Percentiles rank a stretch among this genome's conserved stretches.
phyloP scores from a whole-genome alignment of 2,888 invertebrate species.

The Cosmia trapezina region DNA sequence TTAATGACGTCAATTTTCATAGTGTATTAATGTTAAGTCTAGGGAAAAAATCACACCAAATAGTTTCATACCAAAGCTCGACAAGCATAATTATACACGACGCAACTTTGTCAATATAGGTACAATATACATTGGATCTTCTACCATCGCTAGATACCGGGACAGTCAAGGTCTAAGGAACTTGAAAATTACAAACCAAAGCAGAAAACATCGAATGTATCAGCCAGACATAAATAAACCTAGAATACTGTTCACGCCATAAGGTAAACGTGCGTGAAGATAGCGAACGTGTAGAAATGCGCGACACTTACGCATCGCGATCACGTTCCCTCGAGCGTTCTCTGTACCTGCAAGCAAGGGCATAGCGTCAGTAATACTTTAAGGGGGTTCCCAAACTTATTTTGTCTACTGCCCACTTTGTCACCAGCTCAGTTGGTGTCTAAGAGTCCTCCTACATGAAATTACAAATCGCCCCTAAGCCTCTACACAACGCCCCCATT shows the following conservation, averaged over 20 bases:
- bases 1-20: conserved; percentile 7
- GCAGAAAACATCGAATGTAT: conserved; percentile 34
- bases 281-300: conserved; percentile 56
- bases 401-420: too few relatives aligned
- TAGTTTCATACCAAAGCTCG: conserved; percentile 36
- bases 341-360: conserved; percentile 91
- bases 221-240: conserved; percentile 31
- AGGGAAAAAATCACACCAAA: conserved; percentile 25
- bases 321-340: conserved; percentile 93
- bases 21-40: not conserved
- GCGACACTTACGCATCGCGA: conserved; percentile 90
- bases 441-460: too few relatives aligned
- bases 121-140: conserved; percentile 32
- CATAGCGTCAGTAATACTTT: conserved; percentile 63
- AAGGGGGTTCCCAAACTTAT: too few relatives aligned
- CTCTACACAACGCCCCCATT: too few relatives aligned
- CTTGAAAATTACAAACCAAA: conserved; percentile 36
- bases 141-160: conserved; percentile 36
- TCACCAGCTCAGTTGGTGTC: too few relatives aligned
- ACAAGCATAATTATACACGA: conserved; percentile 35
- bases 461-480: too few relatives aligned
- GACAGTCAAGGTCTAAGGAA: conserved; percentile 12
- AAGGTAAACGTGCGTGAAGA: conserved; percentile 51
- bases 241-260: conserved; percentile 43
- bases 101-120: conserved; percentile 23